These are phyloP conservation scores for Mohoua ochrocephala DNA, from an alignment of 2,113 vertebrate genomes.

Conservation along the genomic window DNA sequence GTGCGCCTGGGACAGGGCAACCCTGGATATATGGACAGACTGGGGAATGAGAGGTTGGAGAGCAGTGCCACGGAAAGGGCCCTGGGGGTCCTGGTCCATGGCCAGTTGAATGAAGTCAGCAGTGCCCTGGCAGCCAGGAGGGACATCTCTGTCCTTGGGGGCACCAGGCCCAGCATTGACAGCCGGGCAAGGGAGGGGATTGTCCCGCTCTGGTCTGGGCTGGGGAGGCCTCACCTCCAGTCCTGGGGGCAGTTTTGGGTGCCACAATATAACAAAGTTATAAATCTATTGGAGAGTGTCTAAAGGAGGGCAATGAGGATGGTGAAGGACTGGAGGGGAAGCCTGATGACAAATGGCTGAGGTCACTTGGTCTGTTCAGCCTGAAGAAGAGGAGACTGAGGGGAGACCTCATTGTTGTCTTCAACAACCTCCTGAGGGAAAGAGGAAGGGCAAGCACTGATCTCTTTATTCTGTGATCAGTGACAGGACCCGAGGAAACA, in stretches of 20 bases:
- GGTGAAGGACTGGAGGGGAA: neutral
- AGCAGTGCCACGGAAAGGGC: neutral
- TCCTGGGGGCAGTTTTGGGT: neutral
- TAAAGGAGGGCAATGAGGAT: neutral
- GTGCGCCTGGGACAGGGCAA: neutral
- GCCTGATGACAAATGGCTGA: fast-evolving
- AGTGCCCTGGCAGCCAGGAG: neutral
- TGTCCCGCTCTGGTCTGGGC: neutral
- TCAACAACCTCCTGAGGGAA: neutral
- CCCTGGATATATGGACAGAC: fast-evolving
- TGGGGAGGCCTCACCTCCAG: neutral
- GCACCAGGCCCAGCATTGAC: neutral
- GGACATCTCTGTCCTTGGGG: neutral
- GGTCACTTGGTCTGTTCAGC: neutral
- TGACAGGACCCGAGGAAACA: neutral
- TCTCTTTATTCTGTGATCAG: neutral
- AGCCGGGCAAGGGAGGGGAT: fast-evolving
- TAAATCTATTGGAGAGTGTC: fast-evolving
- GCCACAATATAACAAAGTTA: neutral
- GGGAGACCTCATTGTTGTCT: neutral
- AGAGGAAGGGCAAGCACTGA: fast-evolving
- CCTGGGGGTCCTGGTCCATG: neutral
- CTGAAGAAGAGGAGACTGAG: neutral
- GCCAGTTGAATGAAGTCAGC: neutral
- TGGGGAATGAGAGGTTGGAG: neutral